phyloP scores from a whole-genome alignment of 1,140 invertebrate genomes.

The Wiebesia pumilae region DNA sequence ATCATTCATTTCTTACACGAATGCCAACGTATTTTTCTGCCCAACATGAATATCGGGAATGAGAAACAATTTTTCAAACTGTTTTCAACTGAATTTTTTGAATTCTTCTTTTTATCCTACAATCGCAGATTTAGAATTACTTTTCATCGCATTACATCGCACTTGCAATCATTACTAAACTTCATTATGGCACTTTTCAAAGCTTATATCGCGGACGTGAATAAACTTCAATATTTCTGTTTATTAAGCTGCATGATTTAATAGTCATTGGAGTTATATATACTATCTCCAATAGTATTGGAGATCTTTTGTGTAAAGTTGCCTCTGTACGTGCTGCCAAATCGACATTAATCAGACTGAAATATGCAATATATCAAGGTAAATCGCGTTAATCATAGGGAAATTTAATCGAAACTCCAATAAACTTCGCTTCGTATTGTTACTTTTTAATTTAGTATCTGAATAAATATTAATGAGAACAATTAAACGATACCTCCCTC shows the following conservation, averaged over 20 bases:
- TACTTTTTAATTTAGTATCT: conserved; percentile 5
- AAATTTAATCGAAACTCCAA: conserved; percentile 23
- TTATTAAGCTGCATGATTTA: background rate
- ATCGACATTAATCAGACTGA: conserved; percentile 23
- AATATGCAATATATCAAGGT: conserved; percentile 15
- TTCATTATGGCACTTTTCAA: background rate
- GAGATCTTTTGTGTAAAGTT: conserved; percentile 16
- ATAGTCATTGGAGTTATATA: no score
- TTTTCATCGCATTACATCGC: no score
- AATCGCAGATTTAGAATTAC: no score
- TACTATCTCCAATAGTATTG: no score
- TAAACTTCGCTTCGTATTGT: conserved; percentile 15
- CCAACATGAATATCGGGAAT: background rate
- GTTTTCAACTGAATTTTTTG: no score
- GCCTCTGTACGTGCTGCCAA: background rate
- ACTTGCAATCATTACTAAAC: background rate
- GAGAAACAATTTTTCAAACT: background rate
- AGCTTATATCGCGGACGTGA: background rate
- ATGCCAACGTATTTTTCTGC: background rate
- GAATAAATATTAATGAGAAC: conserved; percentile 35
- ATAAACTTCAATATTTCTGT: background rate
- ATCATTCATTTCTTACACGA: conserved; percentile 2
- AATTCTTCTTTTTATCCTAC: no score
- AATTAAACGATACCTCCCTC: background rate
- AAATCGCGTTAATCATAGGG: conserved; percentile 11